A percentile compares a stretch with the other conserved stretches of the same genome.
phyloP scores from a whole-genome alignment of 2,113 vertebrate genomes.

The Calypte anna region DNA sequence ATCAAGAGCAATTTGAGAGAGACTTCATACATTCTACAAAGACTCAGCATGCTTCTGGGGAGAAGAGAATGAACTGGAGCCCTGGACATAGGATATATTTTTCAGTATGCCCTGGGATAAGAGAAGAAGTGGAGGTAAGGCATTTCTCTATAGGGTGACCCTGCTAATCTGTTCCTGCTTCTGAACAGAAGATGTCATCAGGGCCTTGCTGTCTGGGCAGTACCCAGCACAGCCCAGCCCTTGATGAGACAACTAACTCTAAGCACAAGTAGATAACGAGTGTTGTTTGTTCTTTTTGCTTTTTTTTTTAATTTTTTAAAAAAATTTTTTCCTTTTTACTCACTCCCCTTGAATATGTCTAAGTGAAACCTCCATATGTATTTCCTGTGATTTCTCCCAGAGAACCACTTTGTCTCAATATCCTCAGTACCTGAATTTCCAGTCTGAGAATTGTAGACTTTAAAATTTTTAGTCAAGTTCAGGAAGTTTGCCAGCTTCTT shows the following conservation, averaged over 20 bases:
- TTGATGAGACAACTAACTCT: background rate
- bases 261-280: background rate
- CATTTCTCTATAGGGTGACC: background rate
- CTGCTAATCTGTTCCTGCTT: background rate
- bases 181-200: background rate
- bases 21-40: background rate
- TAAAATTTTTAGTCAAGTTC: background rate
- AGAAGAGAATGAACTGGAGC: background rate
- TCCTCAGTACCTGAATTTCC: background rate
- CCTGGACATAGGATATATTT: background rate
- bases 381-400: background rate
- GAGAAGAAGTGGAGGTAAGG: rapidly evolving
- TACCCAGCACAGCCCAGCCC: background rate
- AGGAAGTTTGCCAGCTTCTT: slow-evolving; percentile 34
- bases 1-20: background rate
- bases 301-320: too few relatives aligned
- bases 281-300: too few relatives aligned
- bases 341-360: background rate
- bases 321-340: too few relatives aligned
- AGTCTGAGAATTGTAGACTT: background rate
- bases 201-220: background rate
- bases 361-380: background rate
- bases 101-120: background rate
- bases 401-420: background rate
- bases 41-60: rapidly evolving